Evolutionary conservation across 2,113 vertebrate genomes (phyloP), one percentile per base, ranked within the genome.

Genomic region (Gobiocypris rarus): DNA sequence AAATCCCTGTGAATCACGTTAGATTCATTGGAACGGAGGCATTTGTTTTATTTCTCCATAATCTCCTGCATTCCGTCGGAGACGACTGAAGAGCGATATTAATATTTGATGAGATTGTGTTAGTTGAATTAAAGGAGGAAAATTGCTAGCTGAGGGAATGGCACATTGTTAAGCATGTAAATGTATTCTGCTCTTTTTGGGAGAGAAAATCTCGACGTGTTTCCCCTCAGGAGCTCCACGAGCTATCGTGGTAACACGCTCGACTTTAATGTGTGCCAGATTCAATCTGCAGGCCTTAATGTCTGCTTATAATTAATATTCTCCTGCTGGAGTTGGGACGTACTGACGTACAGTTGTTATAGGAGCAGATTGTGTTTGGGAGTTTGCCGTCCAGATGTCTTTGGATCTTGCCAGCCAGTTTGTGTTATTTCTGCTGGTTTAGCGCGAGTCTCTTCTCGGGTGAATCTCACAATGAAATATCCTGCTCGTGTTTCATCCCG

Each of bases 21-120:
- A 7, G 22, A 71, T 71, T 45, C 10, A 26, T 45, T 56, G 3
- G 2, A 75, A 31, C 31, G 15, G 26, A 54, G 4, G 45, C 48
- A 4, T 3, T 65, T 52, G 41, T 48, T 67, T 80, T 50, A 67
- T 50, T 80, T 67, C 26, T 31, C 17, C 43, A 34, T 67, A 31
- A 67, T 52, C 84, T 86, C 73, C 76, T 70, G 75, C 85, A 85
- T 89, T 63, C 75, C 5, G 24, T 67, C 9, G 86, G 85, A 91
- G 82, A 88, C 81, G 89, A 87, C 83, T 89, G 83, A 54, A 84
- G 78, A 78, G 81, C 79, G 69, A 70, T 80, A 88, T 92, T 87
- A 90, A 91, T 93, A 89, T 92, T 93, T 90, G 61, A 92, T 92
- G 87, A 91, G 89, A 83, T 83, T 88, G 75, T 91, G 83, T 91